phyloP scores from a whole-genome alignment of 1,140 invertebrate species.

The Platorchestia sp. region DNA sequence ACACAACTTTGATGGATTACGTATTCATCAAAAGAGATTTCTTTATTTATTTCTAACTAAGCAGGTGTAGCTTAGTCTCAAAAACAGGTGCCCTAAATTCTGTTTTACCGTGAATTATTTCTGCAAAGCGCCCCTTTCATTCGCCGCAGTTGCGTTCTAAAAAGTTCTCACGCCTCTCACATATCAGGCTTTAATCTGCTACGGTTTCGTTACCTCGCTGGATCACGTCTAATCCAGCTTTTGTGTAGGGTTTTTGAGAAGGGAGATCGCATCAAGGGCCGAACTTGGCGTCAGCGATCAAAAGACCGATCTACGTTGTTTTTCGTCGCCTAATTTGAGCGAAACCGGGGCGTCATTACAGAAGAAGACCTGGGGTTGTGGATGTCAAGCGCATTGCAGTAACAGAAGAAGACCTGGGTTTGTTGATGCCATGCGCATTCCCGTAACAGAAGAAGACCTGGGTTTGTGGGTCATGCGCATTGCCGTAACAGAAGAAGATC shows the following conservation, averaged over 20 bases:
- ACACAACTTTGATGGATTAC: not conserved
- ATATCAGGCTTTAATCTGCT: not conserved
- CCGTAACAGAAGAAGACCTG: too few relatives aligned
- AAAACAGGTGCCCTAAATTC: not conserved
- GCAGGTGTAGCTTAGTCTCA: not conserved
- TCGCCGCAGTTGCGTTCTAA: not conserved
- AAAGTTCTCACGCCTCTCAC: not conserved
- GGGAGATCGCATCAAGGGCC: not conserved
- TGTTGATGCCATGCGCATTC: too few relatives aligned
- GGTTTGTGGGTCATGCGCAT: too few relatives aligned
- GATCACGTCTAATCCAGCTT: not conserved
- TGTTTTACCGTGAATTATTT: not conserved
- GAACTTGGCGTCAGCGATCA: not conserved
- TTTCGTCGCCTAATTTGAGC: not conserved
- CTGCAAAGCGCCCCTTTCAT: not conserved
- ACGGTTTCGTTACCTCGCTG: not conserved
- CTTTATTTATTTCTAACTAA: not conserved
- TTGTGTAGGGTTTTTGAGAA: not conserved
- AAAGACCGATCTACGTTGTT: conserved; percentile 8
- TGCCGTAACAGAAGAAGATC: too few relatives aligned
- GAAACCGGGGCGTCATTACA: not conserved
- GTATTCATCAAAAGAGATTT: not conserved
- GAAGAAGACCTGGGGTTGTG: not conserved
- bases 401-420: too few relatives aligned
- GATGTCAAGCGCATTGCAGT: not conserved